Evolutionary conservation across 1,140 invertebrate genomes (phyloP), one percentile per base, ranked within the genome.

Genomic region (Theocolax elegans): DNA sequence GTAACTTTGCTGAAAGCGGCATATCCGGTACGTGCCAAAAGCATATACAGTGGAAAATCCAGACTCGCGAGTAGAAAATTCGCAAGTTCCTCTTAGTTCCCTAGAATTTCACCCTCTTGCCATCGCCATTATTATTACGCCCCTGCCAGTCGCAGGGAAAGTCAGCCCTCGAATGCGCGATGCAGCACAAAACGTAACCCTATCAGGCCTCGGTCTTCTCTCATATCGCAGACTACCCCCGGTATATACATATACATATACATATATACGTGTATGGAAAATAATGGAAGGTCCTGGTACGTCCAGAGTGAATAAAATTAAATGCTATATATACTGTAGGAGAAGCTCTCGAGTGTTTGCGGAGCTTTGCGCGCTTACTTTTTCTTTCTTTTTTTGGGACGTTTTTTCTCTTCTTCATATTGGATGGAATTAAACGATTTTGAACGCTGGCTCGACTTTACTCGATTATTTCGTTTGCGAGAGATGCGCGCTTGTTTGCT

Each of bases 261-360:
- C 23, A 21, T 19, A 48, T 48, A n/a, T n/a, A n/a, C n/a, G n/a
- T n/a, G n/a, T n/a, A n/a, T n/a, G n/a, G n/a, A 4, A 59, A 15
- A 60, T 40, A 44, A 60, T 44, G 56, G 38, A 44, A 1, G 49
- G 46, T 3, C 8, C 46, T 21, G 46, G 9, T 7, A n/a, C 46
- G n/a, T 19, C 23, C 6, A 0, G 59, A 60, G 12, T 29, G 59
- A 62, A 62, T 62, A 62, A 62, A 48, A 62, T 62, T 62, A 62
- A 64, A 53, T 23, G 46, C 48, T 19, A 38, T 12, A 15, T n/a
- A n/a, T 3, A 19, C 46, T 4, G 49, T 7, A 44, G 40, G 19
- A 7, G 46, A 23, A 23, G 42, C 9, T 6, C 17, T 6, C 8
- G n/a, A 13, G 8, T 40, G 54, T 58, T 58, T 58, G 54, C 54